Evolutionary conservation across 2,888 invertebrate species (phyloP).

Genomic region (Drosophila acutilabella): DNA sequence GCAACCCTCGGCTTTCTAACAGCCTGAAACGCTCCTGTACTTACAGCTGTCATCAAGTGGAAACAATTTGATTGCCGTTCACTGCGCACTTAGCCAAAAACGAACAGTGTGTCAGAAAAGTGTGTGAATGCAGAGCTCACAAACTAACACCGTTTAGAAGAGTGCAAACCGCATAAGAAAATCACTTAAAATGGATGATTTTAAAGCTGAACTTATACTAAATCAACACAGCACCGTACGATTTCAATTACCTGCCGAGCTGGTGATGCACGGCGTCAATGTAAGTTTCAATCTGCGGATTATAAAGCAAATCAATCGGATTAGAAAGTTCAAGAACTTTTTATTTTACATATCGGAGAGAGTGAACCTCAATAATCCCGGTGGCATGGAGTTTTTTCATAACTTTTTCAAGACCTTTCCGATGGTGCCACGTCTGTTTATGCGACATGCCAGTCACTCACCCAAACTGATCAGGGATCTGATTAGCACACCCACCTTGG

Average conservation of each 20-base stretch:
- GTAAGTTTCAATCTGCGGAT: conserved; percentile 61
- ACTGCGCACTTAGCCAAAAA: conserved; percentile 17
- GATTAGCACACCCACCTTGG: conserved; percentile 69
- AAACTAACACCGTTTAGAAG: conserved; percentile 29
- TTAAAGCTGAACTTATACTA: conserved; percentile 54
- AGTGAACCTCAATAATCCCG: conserved; percentile 49
- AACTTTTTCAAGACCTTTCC: conserved; percentile 65
- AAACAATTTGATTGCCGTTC: conserved; percentile 40
- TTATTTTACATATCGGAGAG: conserved; percentile 76
- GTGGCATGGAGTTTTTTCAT: conserved; percentile 53
- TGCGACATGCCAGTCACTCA: conserved; percentile 34
- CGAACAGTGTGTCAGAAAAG: conserved; percentile 16
- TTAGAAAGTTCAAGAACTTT: conserved; percentile 70
- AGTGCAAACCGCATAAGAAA: conserved; percentile 46
- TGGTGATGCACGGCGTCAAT: conserved; percentile 41
- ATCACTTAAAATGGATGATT: conserved; percentile 47
- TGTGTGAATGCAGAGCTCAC: conserved; percentile 35
- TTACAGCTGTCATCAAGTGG: conserved; percentile 21
- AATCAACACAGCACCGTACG: conserved; percentile 2
- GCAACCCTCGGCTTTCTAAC: not conserved
- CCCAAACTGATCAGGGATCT: conserved; percentile 52
- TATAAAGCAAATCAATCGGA: conserved; percentile 51
- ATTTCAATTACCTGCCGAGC: conserved; percentile 2
- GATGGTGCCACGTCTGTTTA: conserved; percentile 55
- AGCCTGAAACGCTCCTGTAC: conserved; percentile 30